phyloP scores from a whole-genome alignment of 2,888 invertebrate genomes.

The Neocrepidodera transversa region DNA sequence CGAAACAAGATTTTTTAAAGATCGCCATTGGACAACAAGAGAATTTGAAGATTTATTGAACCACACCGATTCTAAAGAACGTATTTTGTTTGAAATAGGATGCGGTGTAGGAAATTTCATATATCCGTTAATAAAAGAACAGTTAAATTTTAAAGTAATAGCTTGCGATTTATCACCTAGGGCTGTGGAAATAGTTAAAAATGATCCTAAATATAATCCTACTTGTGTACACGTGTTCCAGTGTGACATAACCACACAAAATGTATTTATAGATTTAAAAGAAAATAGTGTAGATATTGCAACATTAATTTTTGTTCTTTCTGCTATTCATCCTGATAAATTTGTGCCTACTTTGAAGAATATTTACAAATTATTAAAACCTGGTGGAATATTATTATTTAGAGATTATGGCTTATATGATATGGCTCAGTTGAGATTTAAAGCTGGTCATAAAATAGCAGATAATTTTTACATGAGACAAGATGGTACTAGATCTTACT shows the following conservation, averaged over 20 bases:
- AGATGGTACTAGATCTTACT: slow-evolving; percentile 92
- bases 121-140: slow-evolving; percentile 87
- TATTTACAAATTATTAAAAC: slow-evolving; percentile 70
- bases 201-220: slow-evolving; percentile 70
- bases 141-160: slow-evolving; percentile 74
- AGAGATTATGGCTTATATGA: slow-evolving; percentile 95
- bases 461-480: slow-evolving; percentile 96
- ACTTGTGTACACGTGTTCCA: slow-evolving; percentile 78
- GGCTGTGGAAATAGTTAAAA: slow-evolving; percentile 86
- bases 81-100: slow-evolving; percentile 80
- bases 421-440: slow-evolving; percentile 94
- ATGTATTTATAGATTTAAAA: slow-evolving; percentile 66
- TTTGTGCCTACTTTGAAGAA: slow-evolving; percentile 71
- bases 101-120: slow-evolving; percentile 98
- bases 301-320: slow-evolving; percentile 93
- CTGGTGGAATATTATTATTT: slow-evolving; percentile 84
- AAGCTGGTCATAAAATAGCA: slow-evolving; percentile 87
- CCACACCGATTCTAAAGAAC: slow-evolving; percentile 53
- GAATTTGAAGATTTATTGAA: slow-evolving; percentile 73
- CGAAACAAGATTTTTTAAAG: slow-evolving; percentile 91
- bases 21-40: slow-evolving; percentile 94
- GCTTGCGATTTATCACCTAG: slow-evolving; percentile 94
- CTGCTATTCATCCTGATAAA: slow-evolving; percentile 89
- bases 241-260: slow-evolving; percentile 79
- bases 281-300: slow-evolving; percentile 74